Percentiles rank a stretch among this genome's conserved stretches.
Conservation (phyloP, 2,113 vertebrate species). For the Boulengeromyrus knoepffleri region DNA sequence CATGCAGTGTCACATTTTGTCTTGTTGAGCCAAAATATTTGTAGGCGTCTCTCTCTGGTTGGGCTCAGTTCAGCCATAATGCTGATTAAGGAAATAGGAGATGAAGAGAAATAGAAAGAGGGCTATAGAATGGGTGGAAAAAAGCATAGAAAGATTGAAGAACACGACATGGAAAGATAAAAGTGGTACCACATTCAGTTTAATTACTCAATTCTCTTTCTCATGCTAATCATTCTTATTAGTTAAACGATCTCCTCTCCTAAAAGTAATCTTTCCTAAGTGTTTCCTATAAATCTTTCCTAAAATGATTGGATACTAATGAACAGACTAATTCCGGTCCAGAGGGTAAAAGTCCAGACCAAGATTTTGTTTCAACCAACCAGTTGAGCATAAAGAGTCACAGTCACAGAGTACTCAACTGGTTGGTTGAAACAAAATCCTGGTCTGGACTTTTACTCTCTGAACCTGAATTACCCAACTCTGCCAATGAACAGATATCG, state of each 20-base stretch:
- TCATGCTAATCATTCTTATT: background rate
- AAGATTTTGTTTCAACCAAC: no score
- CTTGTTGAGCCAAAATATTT: background rate
- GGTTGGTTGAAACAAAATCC: no score
- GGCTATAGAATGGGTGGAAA: background rate
- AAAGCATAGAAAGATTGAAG: background rate
- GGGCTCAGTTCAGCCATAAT: background rate
- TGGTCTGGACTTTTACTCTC: no score
- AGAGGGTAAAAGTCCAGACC: no score
- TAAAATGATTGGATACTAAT: background rate
- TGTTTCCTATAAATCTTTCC: background rate
- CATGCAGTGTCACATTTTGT: background rate
- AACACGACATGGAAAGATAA: background rate
- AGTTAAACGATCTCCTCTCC: background rate
- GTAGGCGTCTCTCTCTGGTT: background rate
- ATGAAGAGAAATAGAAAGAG: background rate
- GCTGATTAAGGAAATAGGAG: background rate
- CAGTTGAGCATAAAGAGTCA: no score
- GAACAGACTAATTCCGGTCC: background rate
- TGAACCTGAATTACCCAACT: no score
- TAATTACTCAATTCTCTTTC: background rate
- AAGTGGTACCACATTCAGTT: background rate
- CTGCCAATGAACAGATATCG: no score
- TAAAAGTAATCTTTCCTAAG: background rate
- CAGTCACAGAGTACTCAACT: no score